A percentile compares a stretch with the other conserved stretches of the same genome.
These are phyloP conservation scores for Trissolcus basalis DNA, from an alignment of 1,140 invertebrate species.

Conservation along the genomic window DNA sequence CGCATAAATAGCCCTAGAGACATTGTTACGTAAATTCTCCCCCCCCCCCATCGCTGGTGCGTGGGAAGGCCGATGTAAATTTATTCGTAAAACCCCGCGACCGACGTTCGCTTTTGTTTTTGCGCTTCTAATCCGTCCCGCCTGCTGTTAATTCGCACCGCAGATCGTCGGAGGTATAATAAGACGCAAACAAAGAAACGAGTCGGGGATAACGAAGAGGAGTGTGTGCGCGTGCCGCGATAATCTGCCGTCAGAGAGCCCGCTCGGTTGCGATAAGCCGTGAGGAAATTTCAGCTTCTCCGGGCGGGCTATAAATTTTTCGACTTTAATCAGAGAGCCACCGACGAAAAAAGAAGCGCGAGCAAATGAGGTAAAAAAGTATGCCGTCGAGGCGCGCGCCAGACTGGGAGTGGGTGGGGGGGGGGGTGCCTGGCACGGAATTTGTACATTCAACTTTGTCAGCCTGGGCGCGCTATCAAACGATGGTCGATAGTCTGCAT, in stretches of 20 bases:
- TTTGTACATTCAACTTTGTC: too few species aligned
- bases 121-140: slow-evolving; percentile 18
- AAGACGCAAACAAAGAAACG: slow-evolving; percentile 45
- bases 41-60: slow-evolving; percentile 21
- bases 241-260: slow-evolving; percentile 26
- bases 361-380: slow-evolving; percentile 11
- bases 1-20: slow-evolving; percentile 17
- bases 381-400: background rate
- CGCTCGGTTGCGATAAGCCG: slow-evolving; percentile 45
- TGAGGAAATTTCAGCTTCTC: slow-evolving; percentile 49
- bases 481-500: too few species aligned
- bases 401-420: slow-evolving; percentile 5
- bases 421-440: background rate
- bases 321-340: slow-evolving; percentile 56
- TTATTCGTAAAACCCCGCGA: slow-evolving; percentile 21
- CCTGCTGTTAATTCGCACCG: slow-evolving; percentile 36
- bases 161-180: slow-evolving; percentile 33
- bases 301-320: slow-evolving; percentile 45
- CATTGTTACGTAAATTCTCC: slow-evolving; percentile 38
- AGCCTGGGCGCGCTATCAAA: too few species aligned
- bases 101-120: slow-evolving; percentile 19
- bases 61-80: slow-evolving; percentile 46
- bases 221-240: slow-evolving; percentile 38
- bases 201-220: slow-evolving; percentile 47
- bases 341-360: slow-evolving; percentile 15